Evolutionary conservation across 1,140 invertebrate species (phyloP).

Genomic region (Drosophila takahashii): DNA sequence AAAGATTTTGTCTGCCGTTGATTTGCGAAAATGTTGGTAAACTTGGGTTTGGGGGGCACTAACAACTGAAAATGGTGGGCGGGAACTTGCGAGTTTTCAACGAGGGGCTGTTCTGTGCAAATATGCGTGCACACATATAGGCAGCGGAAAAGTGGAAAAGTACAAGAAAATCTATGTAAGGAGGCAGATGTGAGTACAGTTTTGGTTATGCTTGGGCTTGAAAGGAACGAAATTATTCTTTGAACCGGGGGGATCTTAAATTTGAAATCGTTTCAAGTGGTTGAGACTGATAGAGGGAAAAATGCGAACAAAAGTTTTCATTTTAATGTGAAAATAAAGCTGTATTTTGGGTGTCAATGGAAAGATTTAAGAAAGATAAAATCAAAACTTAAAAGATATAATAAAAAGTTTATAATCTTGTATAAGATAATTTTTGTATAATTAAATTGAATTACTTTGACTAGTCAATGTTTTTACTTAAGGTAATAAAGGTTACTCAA

Average conservation of each 20-base stretch:
- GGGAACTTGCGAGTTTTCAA: slow-evolving; percentile 70
- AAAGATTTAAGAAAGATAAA: background rate
- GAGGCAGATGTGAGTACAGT: slow-evolving; percentile 50
- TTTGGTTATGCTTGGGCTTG: slow-evolving; percentile 20
- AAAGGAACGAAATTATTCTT: background rate
- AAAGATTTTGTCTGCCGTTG: slow-evolving; percentile 83
- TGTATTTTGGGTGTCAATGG: background rate
- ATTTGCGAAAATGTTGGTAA: slow-evolving; percentile 68
- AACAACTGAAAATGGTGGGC: slow-evolving; percentile 68
- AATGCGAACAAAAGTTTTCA: slow-evolving; percentile 9
- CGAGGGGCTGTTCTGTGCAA: slow-evolving; percentile 3
- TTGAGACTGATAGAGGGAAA: background rate
- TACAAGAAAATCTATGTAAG: slow-evolving; percentile 18
- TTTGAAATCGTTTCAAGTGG: slow-evolving; percentile 22
- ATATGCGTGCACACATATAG: slow-evolving; percentile 14
- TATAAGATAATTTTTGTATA: too few relatives aligned
- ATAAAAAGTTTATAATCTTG: background rate
- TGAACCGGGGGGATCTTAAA: slow-evolving; percentile 19
- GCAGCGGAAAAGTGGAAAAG: slow-evolving; percentile 10
- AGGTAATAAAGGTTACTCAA: too few relatives aligned
- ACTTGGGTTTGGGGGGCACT: slow-evolving; percentile 1
- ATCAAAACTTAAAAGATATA: background rate
- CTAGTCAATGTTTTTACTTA: too few relatives aligned
- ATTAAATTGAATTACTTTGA: too few relatives aligned
- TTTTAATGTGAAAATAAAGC: slow-evolving; percentile 14